Evolutionary conservation across 2,797 vertebrate genomes (phyloP).

Genomic region (Thaleichthys pacificus): DNA sequence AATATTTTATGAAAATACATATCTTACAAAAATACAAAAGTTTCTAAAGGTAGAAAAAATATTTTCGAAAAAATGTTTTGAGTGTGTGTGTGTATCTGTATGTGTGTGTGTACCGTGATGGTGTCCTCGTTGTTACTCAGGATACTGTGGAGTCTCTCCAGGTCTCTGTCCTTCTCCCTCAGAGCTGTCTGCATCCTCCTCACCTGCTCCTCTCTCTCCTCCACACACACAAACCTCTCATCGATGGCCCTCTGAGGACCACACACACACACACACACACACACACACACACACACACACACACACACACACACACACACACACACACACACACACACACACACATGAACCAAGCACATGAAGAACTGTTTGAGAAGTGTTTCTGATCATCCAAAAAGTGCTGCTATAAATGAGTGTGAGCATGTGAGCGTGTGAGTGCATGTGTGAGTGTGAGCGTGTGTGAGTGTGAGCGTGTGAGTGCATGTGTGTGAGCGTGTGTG

Average conservation of each 20-base stretch:
- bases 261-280: slow-evolving; percentile 17
- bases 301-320: slow-evolving; percentile 67
- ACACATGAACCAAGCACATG: slow-evolving; percentile 70
- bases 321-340: slow-evolving; percentile 64
- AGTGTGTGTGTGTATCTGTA: background rate
- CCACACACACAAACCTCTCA: slow-evolving; percentile 88
- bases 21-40: background rate
- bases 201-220: slow-evolving; percentile 89
- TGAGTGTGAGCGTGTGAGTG: background rate
- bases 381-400: background rate
- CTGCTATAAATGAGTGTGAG: background rate
- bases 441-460: slow-evolving; percentile 12
- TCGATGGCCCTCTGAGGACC: slow-evolving; percentile 82
- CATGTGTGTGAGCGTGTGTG: slow-evolving; percentile 11
- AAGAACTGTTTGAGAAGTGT: slow-evolving; percentile 82
- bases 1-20: no score
- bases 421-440: background rate
- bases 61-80: no score
- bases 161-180: slow-evolving; percentile 84
- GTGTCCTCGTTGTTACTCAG: slow-evolving; percentile 90
- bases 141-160: slow-evolving; percentile 84
- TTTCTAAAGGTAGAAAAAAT: no score
- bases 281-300: background rate
- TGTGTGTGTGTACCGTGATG: slow-evolving; percentile 77
- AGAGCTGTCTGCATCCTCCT: slow-evolving; percentile 80